Base-by-base conservation (phyloP, 2,888 invertebrate species). In the Spisula subtruncata region DNA sequence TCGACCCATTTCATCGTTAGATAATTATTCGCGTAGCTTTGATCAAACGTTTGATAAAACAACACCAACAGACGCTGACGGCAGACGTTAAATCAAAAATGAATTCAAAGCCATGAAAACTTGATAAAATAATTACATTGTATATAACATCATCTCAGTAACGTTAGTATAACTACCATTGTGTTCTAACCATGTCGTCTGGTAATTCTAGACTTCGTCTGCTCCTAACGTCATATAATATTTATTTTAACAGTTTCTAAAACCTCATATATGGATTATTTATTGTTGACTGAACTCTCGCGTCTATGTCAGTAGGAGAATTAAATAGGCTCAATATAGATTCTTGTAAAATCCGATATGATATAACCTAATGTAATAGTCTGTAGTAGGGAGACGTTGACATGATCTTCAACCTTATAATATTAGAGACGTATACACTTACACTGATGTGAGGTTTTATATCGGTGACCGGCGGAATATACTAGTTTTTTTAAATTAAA, bases 151-250 rank as follows among this genome's bases (percentile, higher is more conserved):
- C n/a, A n/a, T n/a, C n/a, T n/a, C n/a, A n/a, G n/a, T n/a, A n/a
- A n/a, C n/a, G n/a, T n/a, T n/a, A n/a, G n/a, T n/a, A n/a, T n/a
- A n/a, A n/a, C n/a, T n/a, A n/a, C n/a, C n/a, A n/a, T n/a, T n/a
- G n/a, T n/a, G n/a, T 66, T 66, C n/a, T 66, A 25, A 25, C n/a
- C 8, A 10, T n/a, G 60, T 66, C 60, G 25, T 25, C 25, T 25
- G 60, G 25, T 66, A 66, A 66, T 25, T 66, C 12, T 66, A 66
- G n/a, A 66, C 60, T 10, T 66, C 60, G 60, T 66, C 60, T 66
- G 60, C 60, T 66, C 8, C 25, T 25, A 25, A 25, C 60, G 12
- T 66, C 60, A 25, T 66, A 25, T n/a, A 25, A 66, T 66, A 66
- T 66, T 25, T 66, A 66, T 66, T 66, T 25, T 10, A 41, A 41